Evolutionary conservation across 1,140 invertebrate species (phyloP).

Genomic region (Cydia fagiglandana): DNA sequence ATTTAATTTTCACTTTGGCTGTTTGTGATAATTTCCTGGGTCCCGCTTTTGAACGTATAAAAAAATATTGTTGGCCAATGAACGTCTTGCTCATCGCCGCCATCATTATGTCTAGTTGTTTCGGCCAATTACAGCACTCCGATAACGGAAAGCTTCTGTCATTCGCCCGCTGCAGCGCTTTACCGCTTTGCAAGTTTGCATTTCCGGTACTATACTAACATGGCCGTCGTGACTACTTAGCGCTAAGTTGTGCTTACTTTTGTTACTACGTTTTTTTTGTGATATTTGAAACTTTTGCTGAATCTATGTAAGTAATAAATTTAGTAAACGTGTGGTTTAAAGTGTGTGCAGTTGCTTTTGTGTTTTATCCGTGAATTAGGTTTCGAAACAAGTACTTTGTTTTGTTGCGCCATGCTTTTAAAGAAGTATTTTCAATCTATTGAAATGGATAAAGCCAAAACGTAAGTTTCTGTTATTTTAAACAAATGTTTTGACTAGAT

Average conservation of each 20-base stretch:
- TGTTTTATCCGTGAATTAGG: constrained; percentile 2
- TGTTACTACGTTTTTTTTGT: not conserved
- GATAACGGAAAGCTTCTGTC: not conserved
- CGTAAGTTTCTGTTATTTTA: constrained; percentile 39
- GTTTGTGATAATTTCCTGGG: not conserved
- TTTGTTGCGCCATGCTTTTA: constrained; percentile 40
- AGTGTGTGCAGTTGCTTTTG: not conserved
- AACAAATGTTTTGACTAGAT: not conserved
- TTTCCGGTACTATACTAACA: constrained; percentile 29
- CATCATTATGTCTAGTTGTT: not conserved
- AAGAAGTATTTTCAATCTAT: constrained; percentile 55
- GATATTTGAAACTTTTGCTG: constrained; percentile 24
- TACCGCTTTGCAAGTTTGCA: not conserved
- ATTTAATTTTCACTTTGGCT: constrained; percentile 7
- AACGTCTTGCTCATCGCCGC: not conserved
- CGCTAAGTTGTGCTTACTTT: constrained; percentile 16
- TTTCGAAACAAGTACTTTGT: not conserved
- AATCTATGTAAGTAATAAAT: constrained; percentile 1
- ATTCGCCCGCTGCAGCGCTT: constrained; percentile 24
- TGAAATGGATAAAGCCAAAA: constrained; percentile 32
- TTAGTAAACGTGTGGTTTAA: not conserved
- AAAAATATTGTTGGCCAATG: not conserved
- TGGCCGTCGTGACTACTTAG: constrained; percentile 26
- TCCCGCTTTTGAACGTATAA: not conserved
- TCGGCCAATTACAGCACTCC: not conserved